Conservation (phyloP, 2,113 vertebrate genomes). For the Ailuropoda melanoleuca region DNA sequence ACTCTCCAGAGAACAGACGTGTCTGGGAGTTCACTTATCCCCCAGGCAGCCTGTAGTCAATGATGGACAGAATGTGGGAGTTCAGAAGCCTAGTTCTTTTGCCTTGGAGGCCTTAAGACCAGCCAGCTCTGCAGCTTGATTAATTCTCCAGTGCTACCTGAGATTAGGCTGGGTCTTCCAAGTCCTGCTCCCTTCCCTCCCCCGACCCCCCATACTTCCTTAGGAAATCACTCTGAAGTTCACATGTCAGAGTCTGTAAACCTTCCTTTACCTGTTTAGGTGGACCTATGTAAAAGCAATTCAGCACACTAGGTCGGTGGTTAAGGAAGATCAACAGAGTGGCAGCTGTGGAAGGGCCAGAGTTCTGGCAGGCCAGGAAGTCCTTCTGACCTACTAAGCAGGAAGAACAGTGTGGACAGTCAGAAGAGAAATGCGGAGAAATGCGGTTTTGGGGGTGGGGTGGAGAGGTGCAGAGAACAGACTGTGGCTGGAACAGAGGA, state of each 20-base stretch:
- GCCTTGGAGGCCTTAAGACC: not conserved
- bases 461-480: not conserved
- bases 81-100: not conserved
- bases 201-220: not conserved
- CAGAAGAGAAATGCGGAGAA: not conserved
- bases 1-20: not conserved
- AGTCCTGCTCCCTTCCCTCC: not conserved
- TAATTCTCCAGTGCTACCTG: not conserved
- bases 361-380: not conserved
- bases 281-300: not conserved
- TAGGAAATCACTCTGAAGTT: not conserved
- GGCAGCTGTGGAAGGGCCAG: not conserved
- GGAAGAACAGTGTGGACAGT: no score
- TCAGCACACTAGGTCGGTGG: not conserved
- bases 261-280: not conserved
- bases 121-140: not conserved
- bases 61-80: not conserved
- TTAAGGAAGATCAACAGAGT: not conserved
- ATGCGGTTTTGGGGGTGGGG: not conserved
- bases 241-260: not conserved
- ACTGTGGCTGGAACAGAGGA: not conserved
- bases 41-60: not conserved
- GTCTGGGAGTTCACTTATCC: not conserved
- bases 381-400: no score
- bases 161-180: not conserved